Evolutionary conservation across 2,113 vertebrate genomes (phyloP).

Genomic region (Elephantulus edwardii): DNA sequence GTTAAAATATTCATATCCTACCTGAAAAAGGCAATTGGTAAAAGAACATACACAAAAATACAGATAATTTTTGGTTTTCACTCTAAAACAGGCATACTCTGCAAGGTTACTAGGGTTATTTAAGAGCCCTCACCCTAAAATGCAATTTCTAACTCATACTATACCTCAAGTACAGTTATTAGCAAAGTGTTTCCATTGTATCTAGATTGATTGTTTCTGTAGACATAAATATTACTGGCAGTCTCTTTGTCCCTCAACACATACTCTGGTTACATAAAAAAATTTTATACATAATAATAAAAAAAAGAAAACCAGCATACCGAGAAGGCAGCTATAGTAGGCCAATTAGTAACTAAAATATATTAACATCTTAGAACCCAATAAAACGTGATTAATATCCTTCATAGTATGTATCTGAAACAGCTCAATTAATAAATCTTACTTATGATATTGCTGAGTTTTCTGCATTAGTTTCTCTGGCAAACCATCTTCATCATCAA

Average conservation of each 20-base stretch:
- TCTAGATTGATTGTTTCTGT: neutral
- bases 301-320: conserved; percentile 14
- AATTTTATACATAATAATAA: neutral
- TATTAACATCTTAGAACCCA: conserved; percentile 32
- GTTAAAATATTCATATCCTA: neutral
- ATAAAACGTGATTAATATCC: conserved; percentile 9
- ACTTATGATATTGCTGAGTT: conserved; percentile 96
- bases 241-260: neutral
- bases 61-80: neutral
- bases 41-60: neutral
- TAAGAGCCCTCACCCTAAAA: neutral
- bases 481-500: conserved; percentile 96
- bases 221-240: neutral
- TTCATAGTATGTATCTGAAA: neutral
- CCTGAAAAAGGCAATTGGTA: conserved; percentile 16
- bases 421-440: conserved; percentile 67
- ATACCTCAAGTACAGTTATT: neutral
- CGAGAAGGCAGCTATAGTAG: neutral
- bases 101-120: neutral
- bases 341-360: neutral
- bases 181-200: neutral
- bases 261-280: neutral
- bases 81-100: neutral
- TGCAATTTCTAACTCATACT: neutral
- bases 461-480: conserved; percentile 96